phyloP scores from a whole-genome alignment of 2,888 invertebrate species.

The Drosophila anomalipes region DNA sequence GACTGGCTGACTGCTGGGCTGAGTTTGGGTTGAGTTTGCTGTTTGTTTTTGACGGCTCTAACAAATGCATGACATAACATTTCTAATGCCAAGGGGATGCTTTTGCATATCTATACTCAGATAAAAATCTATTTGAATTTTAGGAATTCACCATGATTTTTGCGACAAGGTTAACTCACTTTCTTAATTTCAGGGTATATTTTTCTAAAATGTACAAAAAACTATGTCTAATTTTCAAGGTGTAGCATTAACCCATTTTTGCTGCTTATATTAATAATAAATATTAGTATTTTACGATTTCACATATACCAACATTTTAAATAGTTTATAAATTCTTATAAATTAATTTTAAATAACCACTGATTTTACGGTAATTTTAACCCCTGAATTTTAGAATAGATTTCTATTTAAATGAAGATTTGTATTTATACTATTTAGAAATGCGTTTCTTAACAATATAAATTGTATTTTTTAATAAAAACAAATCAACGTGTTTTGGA shows the following conservation, averaged over 20 bases:
- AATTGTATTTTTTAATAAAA: no score
- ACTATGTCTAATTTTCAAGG: background rate
- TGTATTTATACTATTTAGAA: background rate
- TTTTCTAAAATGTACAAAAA: no score
- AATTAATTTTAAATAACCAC: background rate
- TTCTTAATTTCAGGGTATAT: no score
- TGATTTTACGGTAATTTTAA: no score
- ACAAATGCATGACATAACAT: slow-evolving; percentile 53
- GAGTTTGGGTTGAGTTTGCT: slow-evolving; percentile 8
- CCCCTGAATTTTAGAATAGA: background rate
- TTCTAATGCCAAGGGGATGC: slow-evolving; percentile 7
- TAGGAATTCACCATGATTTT: background rate
- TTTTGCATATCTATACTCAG: background rate
- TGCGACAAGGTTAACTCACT: background rate
- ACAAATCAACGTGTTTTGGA: no score
- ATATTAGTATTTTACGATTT: no score
- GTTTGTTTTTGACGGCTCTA: slow-evolving; percentile 38
- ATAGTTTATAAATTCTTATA: background rate
- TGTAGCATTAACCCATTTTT: no score
- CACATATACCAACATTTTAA: no score
- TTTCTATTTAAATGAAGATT: background rate
- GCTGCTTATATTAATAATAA: no score
- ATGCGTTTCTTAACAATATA: background rate
- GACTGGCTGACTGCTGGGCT: slow-evolving; percentile 7
- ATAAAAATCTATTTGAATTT: background rate